These are phyloP conservation scores for Byasa hedistus DNA, from an alignment of 2,888 invertebrate species.

Conservation along the genomic window DNA sequence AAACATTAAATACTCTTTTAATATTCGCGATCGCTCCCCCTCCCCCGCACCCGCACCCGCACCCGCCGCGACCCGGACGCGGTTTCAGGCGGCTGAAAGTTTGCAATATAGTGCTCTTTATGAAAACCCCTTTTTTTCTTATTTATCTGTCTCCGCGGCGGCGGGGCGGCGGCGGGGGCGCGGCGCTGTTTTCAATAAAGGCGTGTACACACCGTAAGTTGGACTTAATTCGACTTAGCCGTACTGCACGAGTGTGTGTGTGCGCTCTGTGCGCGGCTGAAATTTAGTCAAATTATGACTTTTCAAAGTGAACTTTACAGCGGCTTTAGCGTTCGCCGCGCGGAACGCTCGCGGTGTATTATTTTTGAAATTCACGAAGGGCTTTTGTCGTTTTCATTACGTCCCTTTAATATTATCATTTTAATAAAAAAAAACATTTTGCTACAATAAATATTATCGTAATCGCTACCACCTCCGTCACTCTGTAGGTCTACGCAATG, in stretches of 20 bases:
- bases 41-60: no score
- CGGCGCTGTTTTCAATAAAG: slow-evolving; percentile 12
- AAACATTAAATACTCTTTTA: no score
- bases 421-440: background rate
- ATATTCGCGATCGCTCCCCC: no score
- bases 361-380: background rate
- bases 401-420: background rate
- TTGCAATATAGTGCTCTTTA: slow-evolving; percentile 13
- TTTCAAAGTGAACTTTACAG: background rate
- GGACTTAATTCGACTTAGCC: slow-evolving; percentile 11
- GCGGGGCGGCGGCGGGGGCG: background rate
- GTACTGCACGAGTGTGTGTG: background rate
- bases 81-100: background rate
- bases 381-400: no score
- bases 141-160: slow-evolving; percentile 13
- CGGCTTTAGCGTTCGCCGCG: background rate
- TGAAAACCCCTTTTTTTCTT: slow-evolving; percentile 10
- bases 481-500: no score
- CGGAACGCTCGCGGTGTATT: background rate
- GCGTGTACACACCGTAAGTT: slow-evolving; percentile 23
- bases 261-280: slow-evolving; percentile 6
- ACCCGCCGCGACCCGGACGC: no score
- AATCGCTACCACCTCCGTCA: no score
- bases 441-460: no score
- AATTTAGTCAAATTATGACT: slow-evolving; percentile 18